Percentiles rank a stretch among this genome's conserved stretches.
Conservation (phyloP, 2,888 invertebrate species). For the Synanthedon formicaeformis region DNA sequence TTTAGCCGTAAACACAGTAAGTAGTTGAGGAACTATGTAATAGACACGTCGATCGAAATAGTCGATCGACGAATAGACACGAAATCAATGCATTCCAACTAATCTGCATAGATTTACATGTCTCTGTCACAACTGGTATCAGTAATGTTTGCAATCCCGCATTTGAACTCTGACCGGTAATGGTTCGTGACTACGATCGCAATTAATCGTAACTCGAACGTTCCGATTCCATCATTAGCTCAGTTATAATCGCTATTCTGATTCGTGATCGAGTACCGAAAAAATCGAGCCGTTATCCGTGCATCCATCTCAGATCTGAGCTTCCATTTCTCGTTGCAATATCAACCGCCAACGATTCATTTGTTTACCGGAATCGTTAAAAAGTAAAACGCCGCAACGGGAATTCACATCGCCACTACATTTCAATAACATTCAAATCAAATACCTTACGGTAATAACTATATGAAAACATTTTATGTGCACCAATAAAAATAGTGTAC, state of each 20-base stretch:
- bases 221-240: conserved; percentile 15
- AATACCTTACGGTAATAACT: background rate
- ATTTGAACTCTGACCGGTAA: conserved; percentile 17
- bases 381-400: background rate
- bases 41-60: too few species aligned
- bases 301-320: conserved; percentile 8
- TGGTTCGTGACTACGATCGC: conserved; percentile 28
- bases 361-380: conserved; percentile 1
- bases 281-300: conserved; percentile 34
- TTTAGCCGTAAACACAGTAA: too few species aligned
- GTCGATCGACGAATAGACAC: too few species aligned
- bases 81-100: background rate
- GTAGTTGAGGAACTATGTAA: too few species aligned
- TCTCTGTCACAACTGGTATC: background rate
- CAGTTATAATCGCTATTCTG: conserved; percentile 29
- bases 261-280: conserved; percentile 31
- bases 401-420: too few species aligned
- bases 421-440: background rate
- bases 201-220: conserved; percentile 25
- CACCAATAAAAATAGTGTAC: too few species aligned
- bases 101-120: conserved; percentile 2
- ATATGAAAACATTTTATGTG: too few species aligned
- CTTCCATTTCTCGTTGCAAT: conserved; percentile 24
- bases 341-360: conserved; percentile 7
- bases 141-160: background rate